These are phyloP conservation scores for Oxycera nigricornis DNA, from an alignment of 2,888 invertebrate genomes.

Conservation along the genomic window DNA sequence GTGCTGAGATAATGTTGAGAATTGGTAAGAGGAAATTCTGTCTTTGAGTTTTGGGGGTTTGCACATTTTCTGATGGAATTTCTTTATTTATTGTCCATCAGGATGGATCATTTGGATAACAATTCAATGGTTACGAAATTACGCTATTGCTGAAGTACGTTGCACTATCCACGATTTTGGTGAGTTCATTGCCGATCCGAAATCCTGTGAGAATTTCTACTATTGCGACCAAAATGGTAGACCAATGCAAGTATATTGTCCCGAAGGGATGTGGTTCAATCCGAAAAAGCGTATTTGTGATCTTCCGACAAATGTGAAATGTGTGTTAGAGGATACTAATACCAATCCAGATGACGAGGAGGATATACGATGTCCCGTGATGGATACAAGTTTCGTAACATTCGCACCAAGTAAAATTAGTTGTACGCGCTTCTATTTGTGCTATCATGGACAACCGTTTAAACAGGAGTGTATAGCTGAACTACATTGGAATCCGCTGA, in stretches of 20 bases:
- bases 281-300: constrained; percentile 56
- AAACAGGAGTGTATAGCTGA: constrained; percentile 56
- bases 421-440: constrained; percentile 57
- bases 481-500: constrained; percentile 57
- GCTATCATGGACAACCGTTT: constrained; percentile 58
- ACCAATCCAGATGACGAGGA: constrained; percentile 10
- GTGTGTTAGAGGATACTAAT: constrained; percentile 43
- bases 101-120: constrained; percentile 25
- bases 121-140: constrained; percentile 2
- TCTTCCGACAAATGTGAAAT: constrained; percentile 52
- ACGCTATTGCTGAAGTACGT: neutral
- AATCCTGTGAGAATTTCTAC: constrained; percentile 56
- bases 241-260: constrained; percentile 56
- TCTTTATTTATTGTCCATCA: too few relatives aligned
- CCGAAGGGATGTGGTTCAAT: constrained; percentile 59
- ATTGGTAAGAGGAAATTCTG: constrained; percentile 14
- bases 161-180: constrained; percentile 47
- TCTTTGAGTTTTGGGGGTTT: too few relatives aligned
- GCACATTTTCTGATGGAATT: too few relatives aligned
- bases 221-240: constrained; percentile 54
- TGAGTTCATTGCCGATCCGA: constrained; percentile 55
- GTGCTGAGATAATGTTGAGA: constrained; percentile 23
- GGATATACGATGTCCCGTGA: constrained; percentile 31
- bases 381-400: constrained; percentile 47
- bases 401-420: constrained; percentile 55